Conservation (phyloP, 2,888 invertebrate genomes). For the Agonum fuliginosum region DNA sequence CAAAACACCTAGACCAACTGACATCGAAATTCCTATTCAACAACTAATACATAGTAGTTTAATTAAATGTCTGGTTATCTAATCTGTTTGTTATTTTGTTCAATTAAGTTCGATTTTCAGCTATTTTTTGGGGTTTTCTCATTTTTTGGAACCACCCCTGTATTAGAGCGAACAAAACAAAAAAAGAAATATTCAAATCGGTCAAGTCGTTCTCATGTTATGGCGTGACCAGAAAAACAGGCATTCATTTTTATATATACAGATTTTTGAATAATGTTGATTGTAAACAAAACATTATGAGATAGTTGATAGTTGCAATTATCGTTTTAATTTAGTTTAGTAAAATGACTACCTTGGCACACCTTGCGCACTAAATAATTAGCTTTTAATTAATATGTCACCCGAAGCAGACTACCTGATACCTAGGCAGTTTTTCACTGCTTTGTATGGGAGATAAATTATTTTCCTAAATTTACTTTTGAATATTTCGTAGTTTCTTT, state of each 20-base stretch:
- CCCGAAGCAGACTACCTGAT: not conserved
- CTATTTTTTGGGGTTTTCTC: no score
- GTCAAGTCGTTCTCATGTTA: no score
- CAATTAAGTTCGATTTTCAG: no score
- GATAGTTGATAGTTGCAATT: not conserved
- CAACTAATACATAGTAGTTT: no score
- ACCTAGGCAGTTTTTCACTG: not conserved
- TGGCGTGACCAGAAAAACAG: no score
- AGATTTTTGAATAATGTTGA: conserved; percentile 12
- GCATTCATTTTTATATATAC: no score
- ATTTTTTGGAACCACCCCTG: not conserved
- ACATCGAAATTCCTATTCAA: no score
- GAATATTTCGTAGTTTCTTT: not conserved
- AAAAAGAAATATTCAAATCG: no score
- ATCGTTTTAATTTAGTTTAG: conserved; percentile 24
- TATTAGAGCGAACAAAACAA: no score
- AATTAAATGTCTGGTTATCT: no score
- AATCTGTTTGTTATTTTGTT: no score
- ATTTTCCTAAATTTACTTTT: conserved; percentile 7
- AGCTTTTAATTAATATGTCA: conserved; percentile 28
- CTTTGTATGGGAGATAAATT: not conserved
- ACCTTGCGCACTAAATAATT: not conserved
- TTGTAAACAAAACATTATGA: not conserved
- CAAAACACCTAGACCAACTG: no score
- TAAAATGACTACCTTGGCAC: conserved; percentile 22